phyloP scores from a whole-genome alignment of 2,113 vertebrate genomes.

The Sturnira hondurensis region DNA sequence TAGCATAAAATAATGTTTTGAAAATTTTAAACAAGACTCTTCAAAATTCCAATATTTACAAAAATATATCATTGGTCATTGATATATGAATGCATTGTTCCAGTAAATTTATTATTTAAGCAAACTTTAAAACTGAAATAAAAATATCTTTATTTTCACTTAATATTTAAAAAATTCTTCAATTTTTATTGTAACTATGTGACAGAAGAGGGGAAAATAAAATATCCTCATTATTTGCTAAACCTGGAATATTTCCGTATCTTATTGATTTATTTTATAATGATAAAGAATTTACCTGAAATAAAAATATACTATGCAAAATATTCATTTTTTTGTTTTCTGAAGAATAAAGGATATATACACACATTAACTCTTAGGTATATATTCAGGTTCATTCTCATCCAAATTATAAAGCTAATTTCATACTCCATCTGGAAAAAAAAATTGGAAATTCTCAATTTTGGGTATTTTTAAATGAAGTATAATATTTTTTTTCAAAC shows the following conservation, averaged over 20 bases:
- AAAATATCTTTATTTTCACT: not conserved
- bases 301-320: not conserved
- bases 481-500: conserved; percentile 14
- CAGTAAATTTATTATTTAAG: not conserved
- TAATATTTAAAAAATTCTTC: not conserved
- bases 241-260: not conserved
- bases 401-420: not conserved
- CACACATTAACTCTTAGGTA: not conserved
- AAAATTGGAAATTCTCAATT: not conserved
- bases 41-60: not conserved
- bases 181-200: not conserved
- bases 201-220: not conserved
- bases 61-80: not conserved
- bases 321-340: not conserved
- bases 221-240: not conserved
- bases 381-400: not conserved
- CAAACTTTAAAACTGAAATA: not conserved
- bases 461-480: not conserved
- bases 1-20: not conserved
- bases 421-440: not conserved
- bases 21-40: not conserved
- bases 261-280: not conserved
- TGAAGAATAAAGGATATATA: not conserved
- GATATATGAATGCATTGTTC: not conserved
- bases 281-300: not conserved